Evolutionary conservation across 2,888 invertebrate species (phyloP).

Genomic region (Fabriciana adippe): DNA sequence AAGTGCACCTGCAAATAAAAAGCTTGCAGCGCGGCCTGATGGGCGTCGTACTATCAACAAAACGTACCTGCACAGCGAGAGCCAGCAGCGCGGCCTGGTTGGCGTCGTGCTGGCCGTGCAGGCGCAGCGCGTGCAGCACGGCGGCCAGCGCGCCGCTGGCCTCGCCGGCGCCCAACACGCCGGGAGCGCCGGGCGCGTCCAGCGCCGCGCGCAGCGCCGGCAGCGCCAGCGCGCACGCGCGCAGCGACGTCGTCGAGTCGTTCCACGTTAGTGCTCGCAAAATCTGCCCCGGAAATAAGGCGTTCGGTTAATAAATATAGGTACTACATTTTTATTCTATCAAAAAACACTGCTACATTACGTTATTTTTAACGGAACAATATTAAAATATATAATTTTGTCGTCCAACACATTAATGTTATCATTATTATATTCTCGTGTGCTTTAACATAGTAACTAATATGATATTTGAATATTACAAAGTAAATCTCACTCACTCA

Average conservation of each 20-base stretch:
- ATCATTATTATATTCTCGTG: too few relatives aligned
- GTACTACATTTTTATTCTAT: too few relatives aligned
- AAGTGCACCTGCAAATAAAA: too few relatives aligned
- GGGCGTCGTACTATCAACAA: too few relatives aligned
- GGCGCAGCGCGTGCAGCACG: conserved; percentile 89
- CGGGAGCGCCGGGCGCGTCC: conserved; percentile 61
- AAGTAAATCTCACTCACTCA: background rate
- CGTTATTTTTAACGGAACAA: too few relatives aligned
- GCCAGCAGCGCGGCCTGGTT: conserved; percentile 91
- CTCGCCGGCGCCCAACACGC: conserved; percentile 61
- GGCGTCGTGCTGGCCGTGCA: conserved; percentile 95
- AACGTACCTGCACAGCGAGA: conserved; percentile 88
- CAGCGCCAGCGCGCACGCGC: conserved; percentile 89
- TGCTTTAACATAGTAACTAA: too few relatives aligned
- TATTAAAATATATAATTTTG: too few relatives aligned
- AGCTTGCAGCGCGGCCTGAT: too few relatives aligned
- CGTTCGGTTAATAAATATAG: too few relatives aligned
- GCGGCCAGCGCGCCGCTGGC: conserved; percentile 87
- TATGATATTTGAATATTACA: too few relatives aligned
- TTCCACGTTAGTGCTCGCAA: conserved; percentile 86
- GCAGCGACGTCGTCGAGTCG: conserved; percentile 91
- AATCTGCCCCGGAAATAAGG: conserved; percentile 48
- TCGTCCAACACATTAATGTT: too few relatives aligned
- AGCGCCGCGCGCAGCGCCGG: conserved; percentile 85
- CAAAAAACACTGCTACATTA: too few relatives aligned